Evolutionary conservation across 2,888 invertebrate genomes (phyloP).

Genomic region (Lampropteryx suffumata): DNA sequence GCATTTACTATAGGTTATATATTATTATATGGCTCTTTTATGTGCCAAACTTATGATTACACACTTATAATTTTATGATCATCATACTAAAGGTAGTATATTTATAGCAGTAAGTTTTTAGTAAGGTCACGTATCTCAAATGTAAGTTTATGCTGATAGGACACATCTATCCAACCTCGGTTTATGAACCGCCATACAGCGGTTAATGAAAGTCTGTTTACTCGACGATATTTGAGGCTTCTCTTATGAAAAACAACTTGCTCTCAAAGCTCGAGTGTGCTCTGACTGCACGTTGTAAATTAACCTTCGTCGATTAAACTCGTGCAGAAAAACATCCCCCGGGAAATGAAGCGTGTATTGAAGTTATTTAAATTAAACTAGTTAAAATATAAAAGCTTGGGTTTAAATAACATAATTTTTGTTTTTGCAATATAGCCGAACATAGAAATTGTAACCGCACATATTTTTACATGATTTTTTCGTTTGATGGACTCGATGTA

Average conservation of each 20-base stretch:
- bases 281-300: slow-evolving; percentile 5
- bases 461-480: no score
- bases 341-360: not conserved
- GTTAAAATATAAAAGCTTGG: no score
- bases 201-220: slow-evolving; percentile 38
- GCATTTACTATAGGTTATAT: no score
- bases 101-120: not conserved
- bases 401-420: no score
- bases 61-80: no score
- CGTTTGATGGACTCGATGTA: no score
- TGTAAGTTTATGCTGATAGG: not conserved
- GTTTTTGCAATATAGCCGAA: no score
- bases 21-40: no score
- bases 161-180: slow-evolving; percentile 35
- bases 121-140: slow-evolving; percentile 15
- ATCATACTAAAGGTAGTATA: no score
- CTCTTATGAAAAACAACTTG: slow-evolving; percentile 21
- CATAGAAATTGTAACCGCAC: no score
- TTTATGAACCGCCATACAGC: slow-evolving; percentile 32
- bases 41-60: no score
- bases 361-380: no score
- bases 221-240: slow-evolving; percentile 24
- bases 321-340: not conserved
- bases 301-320: slow-evolving; percentile 5
- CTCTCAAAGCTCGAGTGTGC: slow-evolving; percentile 6